phyloP scores from a whole-genome alignment of 2,888 invertebrate genomes.

The Brachynemurus nebulosus region DNA sequence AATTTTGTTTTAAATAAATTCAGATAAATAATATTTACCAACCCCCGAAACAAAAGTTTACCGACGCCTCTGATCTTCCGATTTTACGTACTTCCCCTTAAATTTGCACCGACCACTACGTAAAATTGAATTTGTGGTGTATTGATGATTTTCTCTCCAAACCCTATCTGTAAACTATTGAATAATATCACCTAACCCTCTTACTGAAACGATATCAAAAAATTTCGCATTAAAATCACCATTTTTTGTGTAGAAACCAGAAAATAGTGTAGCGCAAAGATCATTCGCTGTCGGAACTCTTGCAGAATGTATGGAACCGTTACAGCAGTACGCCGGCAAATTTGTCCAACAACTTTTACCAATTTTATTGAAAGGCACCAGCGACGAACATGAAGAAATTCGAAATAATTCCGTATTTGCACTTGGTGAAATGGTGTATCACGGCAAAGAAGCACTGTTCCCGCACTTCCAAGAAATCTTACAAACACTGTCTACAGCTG shows the following conservation, averaged over 20 bases:
- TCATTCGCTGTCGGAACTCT: conserved; percentile 60
- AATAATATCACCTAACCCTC: too few relatives aligned
- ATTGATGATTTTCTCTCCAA: too few relatives aligned
- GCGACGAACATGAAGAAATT: conserved; percentile 53
- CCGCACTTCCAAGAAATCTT: conserved; percentile 53
- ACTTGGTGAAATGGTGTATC: conserved; percentile 55
- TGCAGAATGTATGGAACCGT: conserved; percentile 53
- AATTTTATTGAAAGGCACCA: conserved; percentile 42
- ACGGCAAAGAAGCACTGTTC: conserved; percentile 47
- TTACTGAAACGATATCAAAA: too few relatives aligned
- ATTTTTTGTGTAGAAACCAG: conserved; percentile 40
- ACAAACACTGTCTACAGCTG: conserved; percentile 48
- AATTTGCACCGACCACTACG: too few relatives aligned
- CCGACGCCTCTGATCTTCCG: too few relatives aligned
- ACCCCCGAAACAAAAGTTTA: too few relatives aligned
- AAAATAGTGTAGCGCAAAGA: conserved; percentile 47
- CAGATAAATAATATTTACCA: too few relatives aligned
- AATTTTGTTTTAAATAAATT: too few relatives aligned
- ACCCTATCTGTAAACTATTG: conserved; percentile 1
- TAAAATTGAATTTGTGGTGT: too few relatives aligned
- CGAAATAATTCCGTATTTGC: conserved; percentile 66
- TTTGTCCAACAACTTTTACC: conserved; percentile 49
- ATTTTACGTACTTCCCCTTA: too few relatives aligned
- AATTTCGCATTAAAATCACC: conserved; percentile 4
- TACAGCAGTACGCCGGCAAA: conserved; percentile 38